phyloP scores from a whole-genome alignment of 2,113 vertebrate species.

The Megaceryle torquata region DNA sequence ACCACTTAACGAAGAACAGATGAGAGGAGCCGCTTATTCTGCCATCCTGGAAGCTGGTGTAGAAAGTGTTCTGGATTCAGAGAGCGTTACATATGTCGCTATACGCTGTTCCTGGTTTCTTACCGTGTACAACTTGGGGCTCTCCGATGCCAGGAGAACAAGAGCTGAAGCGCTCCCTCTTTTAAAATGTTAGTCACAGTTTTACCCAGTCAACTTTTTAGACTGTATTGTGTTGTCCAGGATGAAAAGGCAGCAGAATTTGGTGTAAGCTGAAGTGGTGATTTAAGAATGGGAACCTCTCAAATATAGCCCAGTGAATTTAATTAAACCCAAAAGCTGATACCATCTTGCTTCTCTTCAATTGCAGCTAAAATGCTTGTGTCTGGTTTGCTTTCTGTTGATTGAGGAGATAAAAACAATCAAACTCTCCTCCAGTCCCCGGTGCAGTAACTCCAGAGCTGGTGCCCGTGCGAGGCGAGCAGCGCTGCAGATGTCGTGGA shows the following conservation, averaged over 20 bases:
- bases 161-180: background rate
- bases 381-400: background rate
- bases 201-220: background rate
- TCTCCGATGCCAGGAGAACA: background rate
- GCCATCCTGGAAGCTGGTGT: background rate
- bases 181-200: background rate
- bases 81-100: background rate
- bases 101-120: background rate
- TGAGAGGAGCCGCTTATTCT: background rate
- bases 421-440: background rate
- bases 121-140: background rate
- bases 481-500: background rate
- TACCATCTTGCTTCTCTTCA: background rate
- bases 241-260: background rate
- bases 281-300: background rate
- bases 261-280: background rate
- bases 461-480: background rate
- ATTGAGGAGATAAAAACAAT: background rate
- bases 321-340: background rate
- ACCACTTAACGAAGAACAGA: background rate
- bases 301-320: background rate
- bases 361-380: background rate
- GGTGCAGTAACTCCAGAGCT: rapidly evolving
- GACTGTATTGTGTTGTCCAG: background rate
- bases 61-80: background rate